Conservation (phyloP, 2,797 vertebrate species). For the Bryconaethiops microstoma region DNA sequence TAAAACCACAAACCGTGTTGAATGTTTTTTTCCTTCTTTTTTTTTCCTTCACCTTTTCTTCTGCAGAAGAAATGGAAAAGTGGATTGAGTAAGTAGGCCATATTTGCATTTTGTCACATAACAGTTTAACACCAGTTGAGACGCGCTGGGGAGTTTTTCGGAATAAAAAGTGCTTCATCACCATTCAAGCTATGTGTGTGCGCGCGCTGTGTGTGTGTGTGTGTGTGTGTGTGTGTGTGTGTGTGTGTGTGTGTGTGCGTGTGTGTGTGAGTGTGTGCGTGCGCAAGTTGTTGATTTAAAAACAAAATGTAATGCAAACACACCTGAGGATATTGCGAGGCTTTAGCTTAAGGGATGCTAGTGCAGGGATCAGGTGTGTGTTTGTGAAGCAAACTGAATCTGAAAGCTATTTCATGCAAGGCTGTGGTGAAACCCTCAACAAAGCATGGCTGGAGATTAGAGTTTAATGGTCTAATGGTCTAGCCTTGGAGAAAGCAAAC, state of each 20-base stretch:
- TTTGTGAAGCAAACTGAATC: not conserved
- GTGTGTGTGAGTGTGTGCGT: not conserved
- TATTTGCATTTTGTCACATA: conserved; percentile 20
- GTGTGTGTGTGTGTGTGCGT: not conserved
- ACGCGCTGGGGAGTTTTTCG: not conserved
- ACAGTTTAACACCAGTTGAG: not conserved
- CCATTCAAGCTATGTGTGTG: conserved; percentile 6
- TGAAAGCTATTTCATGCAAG: not conserved
- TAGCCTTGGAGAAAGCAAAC: not conserved
- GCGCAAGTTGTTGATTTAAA: not conserved
- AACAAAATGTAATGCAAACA: conserved; percentile 12
- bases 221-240: not conserved
- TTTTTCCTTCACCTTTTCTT: conserved; percentile 9
- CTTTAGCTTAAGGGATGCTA: conserved; percentile 2
- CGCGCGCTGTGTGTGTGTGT: not conserved
- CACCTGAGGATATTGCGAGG: conserved; percentile 11
- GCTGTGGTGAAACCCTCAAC: not conserved
- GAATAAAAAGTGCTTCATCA: conserved; percentile 8
- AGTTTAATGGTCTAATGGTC: not conserved
- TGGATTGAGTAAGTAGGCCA: conserved; percentile 22
- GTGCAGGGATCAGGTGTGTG: not conserved
- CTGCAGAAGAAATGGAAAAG: conserved; percentile 1
- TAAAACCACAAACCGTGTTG: not conserved
- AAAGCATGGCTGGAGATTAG: not conserved
- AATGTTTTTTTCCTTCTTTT: not conserved